Evolutionary conservation across 2,888 invertebrate species (phyloP), one percentile per base, ranked within the genome.

Genomic region (Leptinotarsa juncta): DNA sequence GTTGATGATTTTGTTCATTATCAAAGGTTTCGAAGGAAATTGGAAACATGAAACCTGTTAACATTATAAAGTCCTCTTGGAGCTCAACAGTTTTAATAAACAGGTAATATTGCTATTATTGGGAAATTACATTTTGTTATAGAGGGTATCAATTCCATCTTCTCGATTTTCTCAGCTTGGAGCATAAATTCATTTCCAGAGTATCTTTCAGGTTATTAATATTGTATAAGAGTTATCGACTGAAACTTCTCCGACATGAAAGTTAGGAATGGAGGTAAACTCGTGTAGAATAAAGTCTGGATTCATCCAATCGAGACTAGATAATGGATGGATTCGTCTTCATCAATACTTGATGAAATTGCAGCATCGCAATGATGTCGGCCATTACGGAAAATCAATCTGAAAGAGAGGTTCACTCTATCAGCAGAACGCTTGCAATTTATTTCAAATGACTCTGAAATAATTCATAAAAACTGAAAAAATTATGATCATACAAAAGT

Each of bases 281-380:
- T 62, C n/a, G 32, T 18, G 62, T 18, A 62, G 42, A 62, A 62
- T 16, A 12, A 62, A 62, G 62, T 62, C 42, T 5, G 62, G n/a
- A 42, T n/a, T n/a, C n/a, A 62, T 60, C 62, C 62, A 62, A 62
- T 62, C 62, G 32, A 26, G 62, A 62, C 20, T 57, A 69, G 69
- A 57, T 69, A 57, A 69, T 69, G 69, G 57, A n/a, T 20, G 53
- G n/a, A 69, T 69, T 48, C 69, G 48, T 69, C 57, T 69, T 69
- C 57, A 69, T 69, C 69, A 69, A 69, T 69, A 57, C 57, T 69
- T 69, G 57, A 69, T 57, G 49, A 69, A 69, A 69, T 69, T 57
- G 69, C 55, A 69, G 18, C 68, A 68, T 57, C 57, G 48, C 57
- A n/a, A 69, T 32, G 65, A 65, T 49, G 50, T 32, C n/a, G 42